Evolutionary conservation across 2,888 invertebrate species (phyloP).

Genomic region (Mongoloraphidia duomilia): DNA sequence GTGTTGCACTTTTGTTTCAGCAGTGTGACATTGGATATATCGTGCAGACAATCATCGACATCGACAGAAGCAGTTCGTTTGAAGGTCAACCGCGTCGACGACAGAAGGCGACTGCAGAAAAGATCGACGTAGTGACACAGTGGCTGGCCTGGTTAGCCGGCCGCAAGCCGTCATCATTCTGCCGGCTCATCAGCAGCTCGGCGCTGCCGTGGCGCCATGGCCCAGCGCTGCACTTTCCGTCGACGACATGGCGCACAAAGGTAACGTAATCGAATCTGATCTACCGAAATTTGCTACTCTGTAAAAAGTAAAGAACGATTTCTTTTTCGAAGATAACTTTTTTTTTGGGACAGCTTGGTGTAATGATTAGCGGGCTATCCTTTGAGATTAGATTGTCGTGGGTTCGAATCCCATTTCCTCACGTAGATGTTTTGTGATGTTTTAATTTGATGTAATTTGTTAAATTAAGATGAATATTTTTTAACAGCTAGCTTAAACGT

Average conservation of each 20-base stretch:
- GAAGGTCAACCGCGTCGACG: slow-evolving; percentile 3
- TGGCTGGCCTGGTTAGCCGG: neutral
- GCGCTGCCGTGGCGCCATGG: slow-evolving; percentile 69
- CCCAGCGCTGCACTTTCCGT: slow-evolving; percentile 63
- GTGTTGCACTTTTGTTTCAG: neutral
- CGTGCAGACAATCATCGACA: slow-evolving; percentile 1
- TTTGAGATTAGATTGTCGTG: too few species aligned
- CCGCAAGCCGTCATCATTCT: slow-evolving; percentile 41
- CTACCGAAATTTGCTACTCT: slow-evolving; percentile 4
- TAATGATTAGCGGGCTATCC: too few species aligned
- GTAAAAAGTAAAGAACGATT: slow-evolving; percentile 13
- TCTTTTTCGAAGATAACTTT: slow-evolving; percentile 11
- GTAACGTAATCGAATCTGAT: slow-evolving; percentile 35
- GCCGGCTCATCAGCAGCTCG: slow-evolving; percentile 66
- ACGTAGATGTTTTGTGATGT: too few species aligned
- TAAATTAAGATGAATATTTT: too few species aligned
- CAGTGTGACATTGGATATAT: neutral
- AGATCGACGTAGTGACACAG: neutral
- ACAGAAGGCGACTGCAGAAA: neutral
- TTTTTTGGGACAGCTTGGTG: slow-evolving; percentile 11
- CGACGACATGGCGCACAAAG: slow-evolving; percentile 77
- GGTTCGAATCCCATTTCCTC: too few species aligned
- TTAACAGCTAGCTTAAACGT: too few species aligned
- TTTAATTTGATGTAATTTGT: too few species aligned
- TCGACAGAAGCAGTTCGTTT: neutral